Evolutionary conservation across 2,797 vertebrate genomes (phyloP), one percentile per base, ranked within the genome.

Genomic region (Aeoliscus strigatus): DNA sequence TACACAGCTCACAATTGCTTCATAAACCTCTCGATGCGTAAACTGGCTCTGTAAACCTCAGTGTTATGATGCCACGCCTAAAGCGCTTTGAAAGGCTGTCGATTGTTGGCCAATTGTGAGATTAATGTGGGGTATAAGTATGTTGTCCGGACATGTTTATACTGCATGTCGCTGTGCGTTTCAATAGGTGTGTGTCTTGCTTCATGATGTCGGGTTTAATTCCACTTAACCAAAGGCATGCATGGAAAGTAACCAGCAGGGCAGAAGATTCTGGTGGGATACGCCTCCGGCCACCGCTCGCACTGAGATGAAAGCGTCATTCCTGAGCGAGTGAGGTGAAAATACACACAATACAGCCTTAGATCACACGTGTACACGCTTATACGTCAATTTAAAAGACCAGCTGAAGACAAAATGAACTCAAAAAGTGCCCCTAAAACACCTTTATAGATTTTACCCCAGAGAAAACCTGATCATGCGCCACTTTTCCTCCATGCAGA

Each of bases 71-170:
- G 62, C 60, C 59, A 39, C 53, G 40, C 72, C 75, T 45, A 30
- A 8, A 38, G 37, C 39, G 21, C 46, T 37, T 37, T 43, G 24
- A 56, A 65, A 39, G 2, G 8, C 34, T 45, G 38, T 40, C 33
- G 34, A 46, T 26, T 27, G 15, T 52, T 32, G 35, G 51, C 35
- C 30, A 43, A 31, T 32, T 26, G 31, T n/a, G 13, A 23, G 21
- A 60, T 50, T 35, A 4, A 45, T 53, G 32, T 29, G 24, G 15
- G 25, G 29, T 28, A 27, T 21, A 31, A 18, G 34, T 36, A 49
- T 66, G 53, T 56, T 64, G 70, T 68, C 42, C 31, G 53, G 66
- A 80, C 70, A 61, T 66, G 77, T 82, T 82, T 73, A 70, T 50
- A 56, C 49, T 58, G 32, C 37, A 15, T 58, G 57, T 25, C 34